Conservation (phyloP, 2,888 invertebrate genomes). For the Rotaria sp. region DNA sequence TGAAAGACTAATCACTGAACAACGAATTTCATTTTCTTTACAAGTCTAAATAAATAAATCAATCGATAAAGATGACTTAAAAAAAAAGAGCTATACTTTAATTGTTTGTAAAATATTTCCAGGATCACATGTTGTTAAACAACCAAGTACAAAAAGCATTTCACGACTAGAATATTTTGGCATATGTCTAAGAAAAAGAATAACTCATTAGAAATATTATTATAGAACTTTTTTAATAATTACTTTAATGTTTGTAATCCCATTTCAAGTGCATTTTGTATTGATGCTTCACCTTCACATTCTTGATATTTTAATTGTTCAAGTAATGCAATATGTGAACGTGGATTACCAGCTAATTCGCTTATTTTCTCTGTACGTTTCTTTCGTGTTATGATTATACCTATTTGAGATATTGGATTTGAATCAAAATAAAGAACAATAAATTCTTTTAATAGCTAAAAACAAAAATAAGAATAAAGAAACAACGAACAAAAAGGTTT, state of each 20-base stretch:
- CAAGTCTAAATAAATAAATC: slow-evolving; percentile 59
- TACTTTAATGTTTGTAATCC: slow-evolving; percentile 72
- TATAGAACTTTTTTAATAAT: not conserved
- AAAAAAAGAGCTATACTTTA: slow-evolving; percentile 58
- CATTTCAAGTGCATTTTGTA: slow-evolving; percentile 86
- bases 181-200: slow-evolving; percentile 60
- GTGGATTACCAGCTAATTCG: slow-evolving; percentile 71
- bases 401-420: slow-evolving; percentile 94
- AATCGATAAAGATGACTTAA: not conserved
- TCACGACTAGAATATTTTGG: slow-evolving; percentile 91
- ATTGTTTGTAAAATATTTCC: slow-evolving; percentile 79
- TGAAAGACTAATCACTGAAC: slow-evolving; percentile 86
- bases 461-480: slow-evolving; percentile 30
- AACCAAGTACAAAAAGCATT: slow-evolving; percentile 80
- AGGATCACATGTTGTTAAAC: slow-evolving; percentile 92
- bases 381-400: slow-evolving; percentile 79
- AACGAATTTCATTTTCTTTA: slow-evolving; percentile 74
- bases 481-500: too few relatives aligned
- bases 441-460: slow-evolving; percentile 77
- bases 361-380: slow-evolving; percentile 86
- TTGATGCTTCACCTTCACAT: slow-evolving; percentile 82
- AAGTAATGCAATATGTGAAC: slow-evolving; percentile 55
- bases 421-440: slow-evolving; percentile 95
- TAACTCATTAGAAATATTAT: slow-evolving; percentile 31
- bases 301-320: slow-evolving; percentile 60